A percentile compares a stretch with the other conserved stretches of the same genome.
These are phyloP conservation scores for Propithecus deckenii DNA, from an alignment of 2,797 vertebrate genomes.

Conservation along the genomic window DNA sequence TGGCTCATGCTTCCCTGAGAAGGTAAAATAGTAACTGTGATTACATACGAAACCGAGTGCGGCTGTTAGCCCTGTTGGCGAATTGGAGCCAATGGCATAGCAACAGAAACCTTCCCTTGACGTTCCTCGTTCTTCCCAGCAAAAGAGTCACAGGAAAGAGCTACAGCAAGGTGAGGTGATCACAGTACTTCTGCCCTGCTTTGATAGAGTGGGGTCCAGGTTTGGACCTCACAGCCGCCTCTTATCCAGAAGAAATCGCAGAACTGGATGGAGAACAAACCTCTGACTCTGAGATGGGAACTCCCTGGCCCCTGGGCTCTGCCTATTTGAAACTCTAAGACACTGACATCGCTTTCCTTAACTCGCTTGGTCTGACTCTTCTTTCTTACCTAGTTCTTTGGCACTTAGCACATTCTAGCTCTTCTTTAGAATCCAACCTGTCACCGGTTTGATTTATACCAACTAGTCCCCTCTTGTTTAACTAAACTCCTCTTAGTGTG, in stretches of 20 bases:
- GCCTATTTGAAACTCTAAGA: too few species aligned
- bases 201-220: not conserved
- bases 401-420: not conserved
- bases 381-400: not conserved
- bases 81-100: not conserved
- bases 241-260: not conserved
- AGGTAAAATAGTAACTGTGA: not conserved
- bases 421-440: not conserved
- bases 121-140: not conserved
- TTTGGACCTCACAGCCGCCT: not conserved
- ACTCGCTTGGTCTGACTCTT: not conserved
- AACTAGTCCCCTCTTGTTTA: not conserved
- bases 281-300: not conserved
- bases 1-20: not conserved
- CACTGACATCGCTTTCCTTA: not conserved
- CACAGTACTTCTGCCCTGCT: not conserved
- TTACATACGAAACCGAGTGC: not conserved
- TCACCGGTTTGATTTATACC: not conserved
- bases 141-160: not conserved
- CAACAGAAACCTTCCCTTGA: not conserved
- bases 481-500: not conserved
- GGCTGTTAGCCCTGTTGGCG: not conserved
- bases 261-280: not conserved
- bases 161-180: accelerated
- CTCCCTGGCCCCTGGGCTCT: not conserved